phyloP scores from a whole-genome alignment of 2,888 invertebrate species.

The Odontomyia ornata region DNA sequence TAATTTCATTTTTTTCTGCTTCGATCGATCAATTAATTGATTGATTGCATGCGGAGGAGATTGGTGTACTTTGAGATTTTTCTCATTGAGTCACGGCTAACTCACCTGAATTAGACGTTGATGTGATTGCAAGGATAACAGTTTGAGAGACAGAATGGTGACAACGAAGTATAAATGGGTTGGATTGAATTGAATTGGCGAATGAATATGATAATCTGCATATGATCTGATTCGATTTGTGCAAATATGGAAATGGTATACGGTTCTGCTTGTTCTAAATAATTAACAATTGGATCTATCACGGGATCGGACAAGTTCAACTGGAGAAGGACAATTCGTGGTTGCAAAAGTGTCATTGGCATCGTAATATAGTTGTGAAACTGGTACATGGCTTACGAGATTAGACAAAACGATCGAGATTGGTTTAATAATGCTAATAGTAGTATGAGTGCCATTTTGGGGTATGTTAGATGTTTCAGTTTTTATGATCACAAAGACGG shows the following conservation, averaged over 20 bases:
- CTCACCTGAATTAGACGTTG: background rate
- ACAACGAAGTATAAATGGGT: background rate
- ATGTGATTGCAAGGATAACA: background rate
- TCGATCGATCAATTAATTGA: conserved; percentile 13
- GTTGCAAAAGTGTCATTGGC: background rate
- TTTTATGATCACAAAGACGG: too few relatives aligned
- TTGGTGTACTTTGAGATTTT: background rate
- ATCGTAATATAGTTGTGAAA: too few relatives aligned
- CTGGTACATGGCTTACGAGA: too few relatives aligned
- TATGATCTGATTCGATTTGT: background rate
- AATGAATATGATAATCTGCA: background rate
- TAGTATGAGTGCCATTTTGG: too few relatives aligned
- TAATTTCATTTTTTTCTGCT: background rate
- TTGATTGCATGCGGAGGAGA: background rate
- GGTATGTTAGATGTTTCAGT: too few relatives aligned
- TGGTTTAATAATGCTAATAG: too few relatives aligned
- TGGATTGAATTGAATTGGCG: background rate
- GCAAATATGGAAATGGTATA: background rate
- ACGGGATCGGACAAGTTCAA: background rate
- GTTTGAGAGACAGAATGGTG: conserved; percentile 7
- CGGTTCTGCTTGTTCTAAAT: background rate
- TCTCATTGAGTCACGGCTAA: background rate
- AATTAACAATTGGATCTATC: background rate
- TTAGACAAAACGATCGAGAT: too few relatives aligned
- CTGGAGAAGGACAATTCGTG: background rate